Evolutionary conservation across 1,140 invertebrate genomes (phyloP), one percentile per base, ranked within the genome.

Genomic region (Zophobas morio): DNA sequence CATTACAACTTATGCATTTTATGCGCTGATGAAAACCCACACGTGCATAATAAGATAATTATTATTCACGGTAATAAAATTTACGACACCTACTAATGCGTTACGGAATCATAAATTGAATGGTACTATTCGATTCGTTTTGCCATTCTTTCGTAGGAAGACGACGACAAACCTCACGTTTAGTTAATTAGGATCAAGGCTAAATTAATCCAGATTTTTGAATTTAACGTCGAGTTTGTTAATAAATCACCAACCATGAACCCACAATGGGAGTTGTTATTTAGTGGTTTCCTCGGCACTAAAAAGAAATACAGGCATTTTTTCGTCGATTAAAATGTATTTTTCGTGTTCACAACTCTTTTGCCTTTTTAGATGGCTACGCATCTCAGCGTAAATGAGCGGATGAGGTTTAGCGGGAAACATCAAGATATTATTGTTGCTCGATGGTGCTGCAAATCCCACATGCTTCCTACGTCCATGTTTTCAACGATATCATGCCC

Each of bases 181-280:
- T 51, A 20, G 49, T 51, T 51, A 51, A 51, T 51, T 51, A 51
- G 20, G 3, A 51, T 51, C 49, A 51, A 51, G 49, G 49, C 49
- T 51, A 51, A 51, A 51, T 51, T 51, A 51, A 51, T 51, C 49
- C 49, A 51, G 49, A 20, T 51, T 51, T 51, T 51, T 51, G 49
- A 51, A 51, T 51, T 51, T 51, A 51, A 46, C 49, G n/a, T 20
- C 20, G 20, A 2, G 49, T 51, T 2, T 5, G 49, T 4, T 46
- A 4, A 20, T 20, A 20, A 20, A 20, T 20, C 20, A 20, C 20
- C 49, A 51, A 2, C 3, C 49, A 51, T 51, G 20, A 20, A 51
- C 49, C 20, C n/a, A 4, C 49, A 20, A 51, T 20, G 20, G 20
- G 20, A 20, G 20, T 20, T 20, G 20, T 20, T 20, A 20, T 20